A percentile compares a stretch with the other conserved stretches of the same genome.
phyloP scores from a whole-genome alignment of 2,113 vertebrate species.

The Equus quagga region DNA sequence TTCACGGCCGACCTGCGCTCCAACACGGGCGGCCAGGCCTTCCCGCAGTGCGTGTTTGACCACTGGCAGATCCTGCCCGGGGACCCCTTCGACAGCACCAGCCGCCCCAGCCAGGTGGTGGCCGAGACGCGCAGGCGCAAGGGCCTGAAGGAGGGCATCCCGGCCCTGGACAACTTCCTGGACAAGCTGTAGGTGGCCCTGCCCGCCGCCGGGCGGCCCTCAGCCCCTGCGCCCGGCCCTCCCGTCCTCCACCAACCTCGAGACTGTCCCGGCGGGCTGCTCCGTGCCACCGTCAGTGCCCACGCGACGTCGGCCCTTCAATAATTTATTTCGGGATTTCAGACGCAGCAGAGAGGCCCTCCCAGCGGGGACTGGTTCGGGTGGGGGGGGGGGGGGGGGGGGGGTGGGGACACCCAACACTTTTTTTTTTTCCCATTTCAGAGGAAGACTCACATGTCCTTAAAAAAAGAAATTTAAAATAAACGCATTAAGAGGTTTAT shows the following conservation, averaged over 20 bases:
- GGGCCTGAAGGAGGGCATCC: slow-evolving; percentile 96
- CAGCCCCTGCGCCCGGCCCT: not conserved
- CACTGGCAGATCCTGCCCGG: slow-evolving; percentile 97
- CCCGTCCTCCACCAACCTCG: slow-evolving; percentile 70
- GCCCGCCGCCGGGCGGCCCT: slow-evolving; percentile 36
- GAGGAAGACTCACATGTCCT: slow-evolving; percentile 38
- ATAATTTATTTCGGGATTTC: slow-evolving; percentile 86
- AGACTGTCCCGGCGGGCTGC: slow-evolving; percentile 77
- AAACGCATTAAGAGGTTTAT: slow-evolving; percentile 44
- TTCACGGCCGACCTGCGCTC: slow-evolving; percentile 96
- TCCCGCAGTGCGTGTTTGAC: slow-evolving; percentile 98
- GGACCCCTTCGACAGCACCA: slow-evolving; percentile 89
- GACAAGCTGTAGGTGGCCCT: slow-evolving; percentile 92
- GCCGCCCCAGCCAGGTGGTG: slow-evolving; percentile 91
- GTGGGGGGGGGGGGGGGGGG: slow-evolving; percentile 8
- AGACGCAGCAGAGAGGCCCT: not conserved
- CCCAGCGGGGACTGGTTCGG: not conserved
- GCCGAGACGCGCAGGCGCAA: slow-evolving; percentile 95
- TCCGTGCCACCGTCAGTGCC: slow-evolving; percentile 76
- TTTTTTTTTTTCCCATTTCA: slow-evolving; percentile 21
- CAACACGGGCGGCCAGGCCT: slow-evolving; percentile 96
- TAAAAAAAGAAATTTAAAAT: not conserved
- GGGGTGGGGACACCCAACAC: not conserved
- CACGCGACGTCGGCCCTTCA: slow-evolving; percentile 57
- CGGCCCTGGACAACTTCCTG: slow-evolving; percentile 96